Evolutionary conservation across 2,888 invertebrate species (phyloP).

Genomic region (Lasioglossum figueresi): DNA sequence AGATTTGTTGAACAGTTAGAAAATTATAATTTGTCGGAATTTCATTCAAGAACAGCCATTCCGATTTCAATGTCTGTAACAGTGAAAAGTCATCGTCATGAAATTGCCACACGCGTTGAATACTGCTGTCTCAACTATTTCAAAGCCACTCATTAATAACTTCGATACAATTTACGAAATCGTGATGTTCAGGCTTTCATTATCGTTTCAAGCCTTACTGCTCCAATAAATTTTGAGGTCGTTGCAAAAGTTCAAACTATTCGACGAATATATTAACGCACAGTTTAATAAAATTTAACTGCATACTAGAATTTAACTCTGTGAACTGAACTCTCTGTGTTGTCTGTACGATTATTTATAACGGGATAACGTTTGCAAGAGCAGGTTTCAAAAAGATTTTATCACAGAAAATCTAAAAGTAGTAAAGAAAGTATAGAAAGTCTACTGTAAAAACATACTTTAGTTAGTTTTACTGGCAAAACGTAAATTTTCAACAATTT

Average conservation of each 20-base stretch:
- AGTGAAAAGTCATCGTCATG: background rate
- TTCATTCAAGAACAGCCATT: background rate
- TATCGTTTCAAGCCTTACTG: background rate
- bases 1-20: background rate
- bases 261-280: background rate
- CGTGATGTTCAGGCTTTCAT: background rate
- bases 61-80: background rate
- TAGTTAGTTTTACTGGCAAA: background rate
- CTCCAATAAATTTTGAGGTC: background rate
- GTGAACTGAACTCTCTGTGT: background rate
- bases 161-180: background rate
- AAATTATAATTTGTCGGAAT: background rate
- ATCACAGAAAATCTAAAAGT: background rate
- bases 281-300: background rate
- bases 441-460: background rate
- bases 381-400: background rate
- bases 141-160: background rate
- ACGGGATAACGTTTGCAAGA: background rate
- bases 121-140: slow-evolving; percentile 6
- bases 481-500: background rate
- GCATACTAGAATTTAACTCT: background rate
- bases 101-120: background rate
- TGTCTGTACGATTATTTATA: background rate
- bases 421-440: background rate
- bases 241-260: background rate